These are phyloP conservation scores for Rhinolophus ferrumequinum DNA, from an alignment of 2,113 vertebrate species.

Conservation along the genomic window DNA sequence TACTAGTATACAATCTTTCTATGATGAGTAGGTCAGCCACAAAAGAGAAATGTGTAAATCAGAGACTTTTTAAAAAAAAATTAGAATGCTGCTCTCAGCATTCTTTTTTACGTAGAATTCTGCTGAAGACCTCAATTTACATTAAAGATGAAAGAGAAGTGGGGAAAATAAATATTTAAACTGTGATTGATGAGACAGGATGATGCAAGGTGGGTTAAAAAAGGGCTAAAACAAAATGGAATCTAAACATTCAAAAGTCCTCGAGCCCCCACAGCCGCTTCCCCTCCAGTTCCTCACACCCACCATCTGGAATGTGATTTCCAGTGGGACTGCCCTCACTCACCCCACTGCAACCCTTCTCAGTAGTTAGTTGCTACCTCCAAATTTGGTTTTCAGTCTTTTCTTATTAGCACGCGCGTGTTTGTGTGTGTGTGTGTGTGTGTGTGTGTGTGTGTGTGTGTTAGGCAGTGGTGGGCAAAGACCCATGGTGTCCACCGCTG, in stretches of 20 bases:
- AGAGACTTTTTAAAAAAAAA: constrained; percentile 40
- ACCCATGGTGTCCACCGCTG: neutral
- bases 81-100: neutral
- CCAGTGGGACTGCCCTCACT: neutral
- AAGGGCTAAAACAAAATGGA: neutral
- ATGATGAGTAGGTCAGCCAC: neutral
- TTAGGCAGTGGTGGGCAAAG: neutral
- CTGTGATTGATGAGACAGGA: constrained; percentile 52
- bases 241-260: neutral
- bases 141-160: constrained; percentile 50
- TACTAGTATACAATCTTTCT: neutral
- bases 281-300: neutral
- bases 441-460: neutral
- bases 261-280: rapidly evolving
- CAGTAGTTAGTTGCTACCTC: neutral
- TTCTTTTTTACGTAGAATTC: constrained; percentile 18
- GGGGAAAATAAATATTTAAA: constrained; percentile 69
- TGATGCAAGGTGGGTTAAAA: constrained; percentile 33
- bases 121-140: constrained; percentile 52
- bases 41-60: constrained; percentile 59
- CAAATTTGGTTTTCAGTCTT: neutral
- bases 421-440: neutral
- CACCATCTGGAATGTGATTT: neutral
- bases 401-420: neutral
- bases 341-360: neutral